Base-by-base conservation (phyloP, 2,797 vertebrate species). In the Kryptopterus vitreolus region DNA sequence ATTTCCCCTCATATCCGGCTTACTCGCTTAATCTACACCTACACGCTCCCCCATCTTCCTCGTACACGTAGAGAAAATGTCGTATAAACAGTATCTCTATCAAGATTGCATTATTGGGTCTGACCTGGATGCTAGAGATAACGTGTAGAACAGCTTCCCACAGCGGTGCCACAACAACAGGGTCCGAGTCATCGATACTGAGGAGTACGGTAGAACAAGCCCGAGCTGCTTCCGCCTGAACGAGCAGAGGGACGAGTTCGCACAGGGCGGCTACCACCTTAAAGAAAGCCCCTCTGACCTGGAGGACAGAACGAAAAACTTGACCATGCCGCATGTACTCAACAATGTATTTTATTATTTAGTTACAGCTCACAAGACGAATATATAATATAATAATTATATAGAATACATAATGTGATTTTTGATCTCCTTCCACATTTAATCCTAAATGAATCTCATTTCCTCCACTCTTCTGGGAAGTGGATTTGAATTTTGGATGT, bases 221-320 rank as follows among this genome's bases (percentile, higher is more conserved):
- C 74, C 93, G 93, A 4, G 93, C 86, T 0, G 95, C 95, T 90
- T 99, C 96, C n/a, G 89, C 78, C 85, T 92, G 94, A 81, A 96
- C 86, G 57, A 96, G 84, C 20, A 89, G 91, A 26, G 97, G 96
- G 5, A 93, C 92, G 52, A 91, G 89, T 79, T 95, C 94, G 77
- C 96, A 99, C 83, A 98, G 90, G 38, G 94, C 89, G 74, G 96
- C 96, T 84, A 95, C 82, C 89, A 95, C 89, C 90, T 98, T 96
- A 79, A 98, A 99, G 88, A 98, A 97, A 3, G 97, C 97, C 33
- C 96, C 96, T 69, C 96, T 94, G 79, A 99, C 93, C 98, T 99
- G 87, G 69, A 68, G 75, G 0, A 35, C 63, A 76, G 4, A 48
- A 38, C 59, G n/a, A n/a, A 31, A 26, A 74, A 38, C 24, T 57